phyloP scores from a whole-genome alignment of 2,888 invertebrate genomes.

The Tetropium fuscum region DNA sequence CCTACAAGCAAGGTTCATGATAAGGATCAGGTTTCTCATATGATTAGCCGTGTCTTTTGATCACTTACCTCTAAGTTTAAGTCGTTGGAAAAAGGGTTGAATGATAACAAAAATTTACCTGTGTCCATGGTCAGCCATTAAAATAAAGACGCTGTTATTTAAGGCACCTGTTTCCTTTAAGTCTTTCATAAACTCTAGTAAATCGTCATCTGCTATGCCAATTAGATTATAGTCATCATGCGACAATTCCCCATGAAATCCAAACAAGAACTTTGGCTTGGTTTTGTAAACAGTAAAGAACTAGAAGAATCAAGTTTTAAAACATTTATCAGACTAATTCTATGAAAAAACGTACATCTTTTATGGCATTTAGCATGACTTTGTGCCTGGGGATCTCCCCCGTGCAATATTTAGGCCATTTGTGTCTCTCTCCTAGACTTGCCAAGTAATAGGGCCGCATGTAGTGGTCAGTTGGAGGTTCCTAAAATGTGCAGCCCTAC shows the following conservation, averaged over 20 bases:
- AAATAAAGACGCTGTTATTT: conserved; percentile 84
- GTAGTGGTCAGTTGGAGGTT: conserved; percentile 91
- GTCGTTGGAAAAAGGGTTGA: no score
- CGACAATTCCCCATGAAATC: conserved; percentile 90
- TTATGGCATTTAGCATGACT: conserved; percentile 74
- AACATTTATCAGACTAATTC: no score
- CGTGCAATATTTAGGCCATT: conserved; percentile 73
- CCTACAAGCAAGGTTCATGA: no score
- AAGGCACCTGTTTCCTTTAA: conserved; percentile 73
- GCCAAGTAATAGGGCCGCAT: conserved; percentile 85
- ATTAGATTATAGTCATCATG: conserved; percentile 89
- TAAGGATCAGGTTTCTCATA: no score
- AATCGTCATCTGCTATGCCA: conserved; percentile 81
- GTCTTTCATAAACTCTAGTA: conserved; percentile 74
- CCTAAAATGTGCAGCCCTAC: no score
- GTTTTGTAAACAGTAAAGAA: conserved; percentile 73
- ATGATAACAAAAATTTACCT: conserved; percentile 68
- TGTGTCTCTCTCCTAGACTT: conserved; percentile 69
- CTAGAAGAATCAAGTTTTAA: conserved; percentile 57
- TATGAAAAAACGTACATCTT: conserved; percentile 70
- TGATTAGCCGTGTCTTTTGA: no score
- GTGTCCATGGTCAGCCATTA: conserved; percentile 96
- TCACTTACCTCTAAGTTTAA: no score
- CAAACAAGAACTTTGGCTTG: conserved; percentile 84
- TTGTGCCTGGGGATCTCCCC: conserved; percentile 80